Evolutionary conservation across 2,888 invertebrate species (phyloP).

Genomic region (Polydrusus cervinus): DNA sequence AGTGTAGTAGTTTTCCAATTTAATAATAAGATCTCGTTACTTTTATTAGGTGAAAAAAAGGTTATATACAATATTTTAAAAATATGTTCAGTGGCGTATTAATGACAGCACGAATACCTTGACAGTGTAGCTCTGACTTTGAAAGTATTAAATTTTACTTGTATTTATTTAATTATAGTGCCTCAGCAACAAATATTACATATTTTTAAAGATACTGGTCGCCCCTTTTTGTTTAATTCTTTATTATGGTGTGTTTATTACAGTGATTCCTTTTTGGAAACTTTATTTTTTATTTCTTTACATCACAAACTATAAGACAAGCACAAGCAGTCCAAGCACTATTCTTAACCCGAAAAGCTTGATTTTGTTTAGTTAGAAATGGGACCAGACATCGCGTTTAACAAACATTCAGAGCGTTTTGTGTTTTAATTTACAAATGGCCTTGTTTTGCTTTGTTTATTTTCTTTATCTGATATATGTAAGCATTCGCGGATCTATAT

Average conservation of each 20-base stretch:
- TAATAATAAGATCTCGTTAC: no score
- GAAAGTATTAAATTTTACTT: no score
- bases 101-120: no score
- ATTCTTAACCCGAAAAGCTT: conserved; percentile 36
- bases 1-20: conserved; percentile 35
- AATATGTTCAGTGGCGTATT: no score
- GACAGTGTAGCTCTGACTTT: no score
- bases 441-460: conserved; percentile 56
- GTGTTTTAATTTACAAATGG: conserved; percentile 55
- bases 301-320: conserved; percentile 21
- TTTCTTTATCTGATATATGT: conserved; percentile 57
- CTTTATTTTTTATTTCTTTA: not conserved
- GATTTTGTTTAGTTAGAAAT: conserved; percentile 44
- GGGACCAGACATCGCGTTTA: conserved; percentile 40
- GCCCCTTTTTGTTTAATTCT: not conserved
- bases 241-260: no score
- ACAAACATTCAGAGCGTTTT: conserved; percentile 47
- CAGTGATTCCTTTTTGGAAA: not conserved
- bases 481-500: conserved; percentile 53
- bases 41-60: no score
- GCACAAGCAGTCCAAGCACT: conserved; percentile 34
- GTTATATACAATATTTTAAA: no score
- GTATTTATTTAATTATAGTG: no score
- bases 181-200: no score
- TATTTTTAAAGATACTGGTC: no score